A percentile compares a stretch with the other conserved stretches of the same genome.
Evolutionary conservation across 2,888 invertebrate genomes (phyloP).

Genomic region (Blastobasis lacticolella): DNA sequence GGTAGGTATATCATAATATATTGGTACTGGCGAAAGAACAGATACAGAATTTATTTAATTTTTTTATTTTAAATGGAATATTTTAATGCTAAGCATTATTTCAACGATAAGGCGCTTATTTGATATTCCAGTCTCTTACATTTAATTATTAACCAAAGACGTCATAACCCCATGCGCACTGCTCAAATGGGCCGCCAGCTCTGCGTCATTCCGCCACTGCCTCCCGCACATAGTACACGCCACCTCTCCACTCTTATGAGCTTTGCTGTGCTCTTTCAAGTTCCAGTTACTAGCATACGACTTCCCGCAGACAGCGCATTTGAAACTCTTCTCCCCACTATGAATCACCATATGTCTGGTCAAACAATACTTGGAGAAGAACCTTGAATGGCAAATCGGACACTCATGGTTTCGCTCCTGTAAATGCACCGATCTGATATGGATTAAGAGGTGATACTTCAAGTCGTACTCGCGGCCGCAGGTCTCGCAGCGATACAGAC

Average conservation of each 20-base stretch:
- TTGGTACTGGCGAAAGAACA: too few species aligned
- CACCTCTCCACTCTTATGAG: conserved; percentile 26
- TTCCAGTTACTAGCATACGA: conserved; percentile 48
- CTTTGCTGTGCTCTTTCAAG: conserved; percentile 37
- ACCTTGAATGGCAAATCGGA: conserved; percentile 41
- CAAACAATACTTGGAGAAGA: conserved; percentile 52
- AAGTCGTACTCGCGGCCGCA: conserved; percentile 50
- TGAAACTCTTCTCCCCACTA: conserved; percentile 63
- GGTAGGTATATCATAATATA: too few species aligned
- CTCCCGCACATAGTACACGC: conserved; percentile 31
- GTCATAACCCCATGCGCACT: conserved; percentile 18
- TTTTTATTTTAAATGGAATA: too few species aligned
- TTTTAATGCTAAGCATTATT: too few species aligned
- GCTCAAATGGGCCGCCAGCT: conserved; percentile 28
- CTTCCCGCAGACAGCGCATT: conserved; percentile 62
- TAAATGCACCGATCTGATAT: conserved; percentile 49
- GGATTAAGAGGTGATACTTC: conserved; percentile 46
- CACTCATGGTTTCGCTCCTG: conserved; percentile 56
- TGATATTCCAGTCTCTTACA: too few species aligned
- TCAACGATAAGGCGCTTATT: too few species aligned
- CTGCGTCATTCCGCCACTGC: conserved; percentile 11
- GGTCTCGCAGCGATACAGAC: conserved; percentile 40
- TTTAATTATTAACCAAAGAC: too few species aligned
- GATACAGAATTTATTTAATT: too few species aligned
- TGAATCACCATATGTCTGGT: conserved; percentile 67